Conservation (phyloP, 2,113 vertebrate species). For the Chionodraco myersi region DNA sequence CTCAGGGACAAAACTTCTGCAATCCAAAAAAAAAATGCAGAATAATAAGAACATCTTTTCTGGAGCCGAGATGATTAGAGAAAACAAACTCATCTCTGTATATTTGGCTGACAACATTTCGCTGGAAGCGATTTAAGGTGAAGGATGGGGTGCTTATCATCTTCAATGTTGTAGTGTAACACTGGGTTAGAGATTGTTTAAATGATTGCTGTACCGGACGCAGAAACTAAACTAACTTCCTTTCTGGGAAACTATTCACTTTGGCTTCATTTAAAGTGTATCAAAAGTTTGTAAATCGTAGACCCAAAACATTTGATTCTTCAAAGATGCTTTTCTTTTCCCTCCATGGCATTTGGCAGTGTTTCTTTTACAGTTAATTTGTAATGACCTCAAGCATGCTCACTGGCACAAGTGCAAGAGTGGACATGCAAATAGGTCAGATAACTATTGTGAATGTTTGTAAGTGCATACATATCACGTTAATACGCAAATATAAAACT, state of each 20-base stretch:
- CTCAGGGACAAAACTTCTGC: constrained; percentile 96
- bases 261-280: not conserved
- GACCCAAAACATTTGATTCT: not conserved
- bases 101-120: no score
- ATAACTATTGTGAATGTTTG: not conserved
- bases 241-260: not conserved
- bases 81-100: not conserved
- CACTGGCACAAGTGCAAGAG: not conserved
- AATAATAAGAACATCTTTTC: not conserved
- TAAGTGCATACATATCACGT: not conserved
- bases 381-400: not conserved
- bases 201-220: not conserved
- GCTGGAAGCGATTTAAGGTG: no score
- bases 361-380: not conserved
- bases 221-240: not conserved
- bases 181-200: not conserved
- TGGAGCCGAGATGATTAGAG: not conserved
- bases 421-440: constrained; percentile 14
- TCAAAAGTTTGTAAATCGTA: not conserved
- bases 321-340: not conserved
- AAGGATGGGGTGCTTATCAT: not conserved
- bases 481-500: constrained; percentile 16
- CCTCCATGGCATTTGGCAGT: not conserved
- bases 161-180: not conserved
- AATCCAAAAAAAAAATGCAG: constrained; percentile 21